These are phyloP conservation scores for Mobula hypostoma DNA, from an alignment of 2,113 vertebrate species.

Conservation along the genomic window DNA sequence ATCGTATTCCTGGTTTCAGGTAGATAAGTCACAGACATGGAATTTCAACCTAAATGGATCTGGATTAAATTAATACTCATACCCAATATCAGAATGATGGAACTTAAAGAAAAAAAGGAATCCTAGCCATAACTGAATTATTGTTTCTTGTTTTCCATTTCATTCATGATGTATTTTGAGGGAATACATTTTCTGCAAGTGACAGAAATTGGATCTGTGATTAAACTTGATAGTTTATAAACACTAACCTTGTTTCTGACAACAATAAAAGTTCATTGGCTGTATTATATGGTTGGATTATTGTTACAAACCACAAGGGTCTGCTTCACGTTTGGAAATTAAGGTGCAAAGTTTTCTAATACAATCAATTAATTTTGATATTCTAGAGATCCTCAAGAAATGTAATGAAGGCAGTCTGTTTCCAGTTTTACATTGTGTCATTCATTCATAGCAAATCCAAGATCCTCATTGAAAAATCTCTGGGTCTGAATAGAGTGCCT, in stretches of 20 bases:
- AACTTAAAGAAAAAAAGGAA: not conserved
- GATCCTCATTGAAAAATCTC: no score
- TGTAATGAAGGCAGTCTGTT: not conserved
- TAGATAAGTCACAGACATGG: not conserved
- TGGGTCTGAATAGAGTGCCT: no score
- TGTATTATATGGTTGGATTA: conserved; percentile 25
- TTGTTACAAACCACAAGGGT: not conserved
- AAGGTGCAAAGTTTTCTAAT: not conserved
- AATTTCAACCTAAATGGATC: not conserved
- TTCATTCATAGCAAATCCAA: not conserved
- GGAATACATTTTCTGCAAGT: not conserved
- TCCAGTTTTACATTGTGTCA: not conserved
- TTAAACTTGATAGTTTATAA: conserved; percentile 28
- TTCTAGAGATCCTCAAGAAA: not conserved
- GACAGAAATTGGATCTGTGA: not conserved
- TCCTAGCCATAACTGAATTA: not conserved
- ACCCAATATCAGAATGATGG: not conserved
- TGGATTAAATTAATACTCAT: not conserved
- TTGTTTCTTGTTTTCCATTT: conserved; percentile 15
- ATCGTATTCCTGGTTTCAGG: not conserved
- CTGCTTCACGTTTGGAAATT: not conserved
- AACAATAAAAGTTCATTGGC: conserved; percentile 32
- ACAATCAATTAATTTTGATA: not conserved
- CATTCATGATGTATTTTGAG: conserved; percentile 18
- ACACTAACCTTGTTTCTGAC: conserved; percentile 32